Conservation (phyloP, 2,888 invertebrate species). For the Chromoteleia sp. region DNA sequence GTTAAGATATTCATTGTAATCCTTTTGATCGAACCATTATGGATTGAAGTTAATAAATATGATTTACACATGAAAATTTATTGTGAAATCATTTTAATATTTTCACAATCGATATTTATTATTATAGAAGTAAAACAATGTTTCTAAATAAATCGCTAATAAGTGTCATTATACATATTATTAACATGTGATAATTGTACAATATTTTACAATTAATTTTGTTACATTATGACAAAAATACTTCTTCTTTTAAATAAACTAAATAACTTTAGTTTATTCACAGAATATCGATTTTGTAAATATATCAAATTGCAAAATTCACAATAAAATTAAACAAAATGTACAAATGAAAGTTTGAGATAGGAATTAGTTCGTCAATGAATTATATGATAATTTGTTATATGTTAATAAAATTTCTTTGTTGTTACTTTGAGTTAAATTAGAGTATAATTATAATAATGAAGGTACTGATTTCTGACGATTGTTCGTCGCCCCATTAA, state of each 20-base stretch:
- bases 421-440: slow-evolving; percentile 24
- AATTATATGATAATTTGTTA: slow-evolving; percentile 35
- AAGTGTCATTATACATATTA: not conserved
- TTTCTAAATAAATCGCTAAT: not conserved
- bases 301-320: slow-evolving; percentile 1
- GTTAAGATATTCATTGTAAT: slow-evolving; percentile 3
- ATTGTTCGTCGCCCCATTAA: slow-evolving; percentile 70
- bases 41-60: not conserved
- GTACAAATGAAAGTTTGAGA: slow-evolving; percentile 33
- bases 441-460: slow-evolving; percentile 40
- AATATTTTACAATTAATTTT: too few relatives aligned
- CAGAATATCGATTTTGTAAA: slow-evolving; percentile 8
- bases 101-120: slow-evolving; percentile 1
- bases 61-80: slow-evolving; percentile 2
- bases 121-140: not conserved
- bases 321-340: slow-evolving; percentile 6
- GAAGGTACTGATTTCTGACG: slow-evolving; percentile 67
- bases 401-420: slow-evolving; percentile 19
- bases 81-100: not conserved
- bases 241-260: too few relatives aligned
- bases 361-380: slow-evolving; percentile 12
- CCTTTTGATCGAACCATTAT: not conserved
- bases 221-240: too few relatives aligned
- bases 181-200: not conserved
- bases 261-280: too few relatives aligned